Conservation (phyloP, 2,113 vertebrate species). For the Daubentonia madagascariensis region DNA sequence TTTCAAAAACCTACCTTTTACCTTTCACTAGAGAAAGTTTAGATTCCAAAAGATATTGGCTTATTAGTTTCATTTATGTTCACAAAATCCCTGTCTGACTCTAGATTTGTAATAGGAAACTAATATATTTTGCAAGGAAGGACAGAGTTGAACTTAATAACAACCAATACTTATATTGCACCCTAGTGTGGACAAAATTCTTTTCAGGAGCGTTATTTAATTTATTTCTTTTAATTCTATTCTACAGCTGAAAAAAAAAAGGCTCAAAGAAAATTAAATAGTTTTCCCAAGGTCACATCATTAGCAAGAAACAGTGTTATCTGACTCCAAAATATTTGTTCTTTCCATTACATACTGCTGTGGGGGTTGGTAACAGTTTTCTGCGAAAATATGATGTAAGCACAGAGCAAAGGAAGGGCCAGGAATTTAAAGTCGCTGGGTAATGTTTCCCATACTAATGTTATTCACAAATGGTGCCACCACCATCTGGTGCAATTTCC, state of each 20-base stretch:
- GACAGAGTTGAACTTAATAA: conserved; percentile 35
- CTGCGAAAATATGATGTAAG: background rate
- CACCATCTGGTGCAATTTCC: conserved; percentile 34
- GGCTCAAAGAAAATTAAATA: background rate
- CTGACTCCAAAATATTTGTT: background rate
- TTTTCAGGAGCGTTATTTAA: background rate
- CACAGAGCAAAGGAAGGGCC: background rate
- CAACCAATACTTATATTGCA: background rate
- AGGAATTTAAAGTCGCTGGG: background rate
- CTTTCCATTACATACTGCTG: background rate
- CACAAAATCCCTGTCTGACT: background rate
- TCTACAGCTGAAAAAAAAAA: background rate
- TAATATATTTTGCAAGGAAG: background rate
- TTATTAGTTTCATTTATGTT: background rate
- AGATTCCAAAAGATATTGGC: background rate
- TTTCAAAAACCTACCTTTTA: background rate
- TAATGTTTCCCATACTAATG: background rate
- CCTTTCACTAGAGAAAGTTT: background rate
- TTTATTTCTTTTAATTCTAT: background rate
- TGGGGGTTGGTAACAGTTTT: background rate
- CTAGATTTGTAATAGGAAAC: background rate
- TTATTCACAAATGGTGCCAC: background rate
- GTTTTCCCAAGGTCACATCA: background rate
- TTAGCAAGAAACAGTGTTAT: background rate
- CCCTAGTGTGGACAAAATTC: background rate